phyloP scores from a whole-genome alignment of 2,797 vertebrate species.

The Pristis pectinata region DNA sequence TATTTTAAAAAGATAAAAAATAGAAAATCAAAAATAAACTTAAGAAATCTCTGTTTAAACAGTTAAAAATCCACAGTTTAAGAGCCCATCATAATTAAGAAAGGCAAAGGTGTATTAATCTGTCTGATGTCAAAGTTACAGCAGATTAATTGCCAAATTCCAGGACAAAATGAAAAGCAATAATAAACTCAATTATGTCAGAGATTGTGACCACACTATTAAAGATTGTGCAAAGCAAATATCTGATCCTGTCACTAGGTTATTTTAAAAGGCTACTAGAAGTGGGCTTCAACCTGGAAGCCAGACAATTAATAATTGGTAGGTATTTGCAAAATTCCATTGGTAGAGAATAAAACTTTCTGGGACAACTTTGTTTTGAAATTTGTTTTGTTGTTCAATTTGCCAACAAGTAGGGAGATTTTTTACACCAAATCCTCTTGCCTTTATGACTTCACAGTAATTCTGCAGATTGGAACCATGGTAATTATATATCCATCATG shows the following conservation, averaged over 20 bases:
- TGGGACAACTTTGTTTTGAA: not conserved
- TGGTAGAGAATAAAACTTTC: not conserved
- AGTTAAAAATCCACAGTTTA: not conserved
- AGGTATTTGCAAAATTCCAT: no score
- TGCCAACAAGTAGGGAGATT: not conserved
- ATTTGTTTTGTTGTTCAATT: not conserved
- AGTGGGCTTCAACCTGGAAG: not conserved
- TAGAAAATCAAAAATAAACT: not conserved
- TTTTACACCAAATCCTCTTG: not conserved
- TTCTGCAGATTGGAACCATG: not conserved
- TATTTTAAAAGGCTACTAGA: not conserved
- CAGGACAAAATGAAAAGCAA: not conserved
- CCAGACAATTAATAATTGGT: no score
- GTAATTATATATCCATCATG: not conserved
- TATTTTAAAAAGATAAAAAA: not conserved
- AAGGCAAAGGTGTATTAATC: not conserved
- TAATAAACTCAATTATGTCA: not conserved
- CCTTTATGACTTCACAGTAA: not conserved
- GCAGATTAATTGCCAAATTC: not conserved
- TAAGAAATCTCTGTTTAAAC: no score
- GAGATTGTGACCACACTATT: not conserved
- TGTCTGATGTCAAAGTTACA: not conserved
- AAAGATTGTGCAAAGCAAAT: not conserved
- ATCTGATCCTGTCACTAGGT: not conserved
- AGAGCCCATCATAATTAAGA: not conserved